Base-by-base conservation (phyloP, 2,113 vertebrate genomes). In the Leptodactylus fuscus region DNA sequence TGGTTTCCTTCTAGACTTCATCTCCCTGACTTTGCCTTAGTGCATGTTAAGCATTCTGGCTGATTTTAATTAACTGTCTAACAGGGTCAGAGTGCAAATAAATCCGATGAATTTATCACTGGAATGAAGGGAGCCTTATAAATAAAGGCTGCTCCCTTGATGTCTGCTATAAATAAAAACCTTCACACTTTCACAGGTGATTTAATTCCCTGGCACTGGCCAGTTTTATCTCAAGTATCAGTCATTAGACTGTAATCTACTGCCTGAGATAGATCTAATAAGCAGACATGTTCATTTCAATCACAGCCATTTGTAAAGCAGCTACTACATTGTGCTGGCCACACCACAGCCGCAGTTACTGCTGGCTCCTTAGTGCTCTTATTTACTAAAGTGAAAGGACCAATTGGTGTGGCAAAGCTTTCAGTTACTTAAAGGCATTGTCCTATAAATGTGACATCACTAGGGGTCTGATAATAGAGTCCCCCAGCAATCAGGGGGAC, bases 21-120 rank as follows among this genome's bases (percentile, higher is more conserved):
- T 76, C 48, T 51, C 15, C 67, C 12, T 27, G 46, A 58, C 53
- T 75, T 62, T 46, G 22, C n/a, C n/a, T n/a, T n/a, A n/a, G 24
- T 75, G 82, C 36, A 74, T 62, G 70, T 73, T 76, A 62, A 75
- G 82, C 36, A 32, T 41, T 83, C 53, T 34, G 6, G 24, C 53
- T 24, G 34, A 7, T 24, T 53, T 85, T 41, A 85, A 85, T 70
- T 53, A 79, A 41, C 60, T 69, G 62, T 49, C 60, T 29, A 80
- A 48, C 70, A 76, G 53, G 70, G 70, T 46, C 27, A 46, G 65
- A 44, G 48, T 44, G 83, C 49, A 85, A 80, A 85, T 85, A 80
- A 79, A 79, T 85, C 32, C 5, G 29, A 69, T 22, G 51, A 79
- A 85, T 85, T 85, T 80, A 79, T 85, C 53, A 85, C 69, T 44